phyloP scores from a whole-genome alignment of 2,797 vertebrate genomes.

The Apogon hyalosoma region DNA sequence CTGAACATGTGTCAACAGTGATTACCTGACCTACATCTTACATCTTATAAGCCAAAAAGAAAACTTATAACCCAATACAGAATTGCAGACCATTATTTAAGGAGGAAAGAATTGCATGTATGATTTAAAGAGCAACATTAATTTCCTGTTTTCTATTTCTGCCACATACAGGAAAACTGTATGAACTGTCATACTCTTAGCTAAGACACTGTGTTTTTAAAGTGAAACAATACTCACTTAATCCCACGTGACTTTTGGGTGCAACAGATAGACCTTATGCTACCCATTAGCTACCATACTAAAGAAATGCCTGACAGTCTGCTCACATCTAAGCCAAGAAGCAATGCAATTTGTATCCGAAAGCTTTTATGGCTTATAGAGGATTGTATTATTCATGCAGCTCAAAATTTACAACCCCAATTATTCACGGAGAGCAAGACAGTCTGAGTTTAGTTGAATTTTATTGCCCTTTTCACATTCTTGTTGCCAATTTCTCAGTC shows the following conservation, averaged over 20 bases:
- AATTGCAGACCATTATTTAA: neutral
- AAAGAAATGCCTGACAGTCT: slow-evolving; percentile 45
- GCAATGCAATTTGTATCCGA: slow-evolving; percentile 84
- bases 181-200: no score
- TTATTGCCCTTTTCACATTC: slow-evolving; percentile 73
- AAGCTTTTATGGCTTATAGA: slow-evolving; percentile 77
- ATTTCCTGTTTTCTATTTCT: neutral
- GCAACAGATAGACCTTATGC: slow-evolving; percentile 37
- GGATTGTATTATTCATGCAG: slow-evolving; percentile 78
- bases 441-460: slow-evolving; percentile 66
- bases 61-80: neutral
- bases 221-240: slow-evolving; percentile 17
- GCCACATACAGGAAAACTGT: neutral
- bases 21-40: slow-evolving; percentile 2
- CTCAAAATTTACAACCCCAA: slow-evolving; percentile 81
- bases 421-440: slow-evolving; percentile 78
- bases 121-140: neutral
- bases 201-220: neutral
- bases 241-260: neutral
- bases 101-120: neutral
- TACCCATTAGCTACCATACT: slow-evolving; percentile 42
- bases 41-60: neutral
- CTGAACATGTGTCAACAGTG: slow-evolving; percentile 2
- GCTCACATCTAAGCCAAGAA: slow-evolving; percentile 65
- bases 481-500: slow-evolving; percentile 74